Conservation (phyloP, 2,888 invertebrate genomes). For the Calameuta filiformis region DNA sequence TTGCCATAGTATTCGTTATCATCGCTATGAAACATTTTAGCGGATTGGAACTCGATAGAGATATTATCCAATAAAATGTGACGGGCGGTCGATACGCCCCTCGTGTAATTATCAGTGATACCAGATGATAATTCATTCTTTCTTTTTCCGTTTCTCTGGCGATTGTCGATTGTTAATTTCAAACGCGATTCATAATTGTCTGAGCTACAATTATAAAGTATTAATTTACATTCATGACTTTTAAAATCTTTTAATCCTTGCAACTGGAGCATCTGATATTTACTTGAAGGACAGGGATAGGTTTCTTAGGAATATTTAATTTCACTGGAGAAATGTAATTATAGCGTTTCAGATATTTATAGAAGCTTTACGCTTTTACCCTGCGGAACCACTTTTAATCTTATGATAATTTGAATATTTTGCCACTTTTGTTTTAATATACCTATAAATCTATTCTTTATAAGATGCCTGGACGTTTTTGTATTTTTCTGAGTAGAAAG, state of each 20-base stretch:
- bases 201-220: neutral
- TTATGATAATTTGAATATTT: neutral
- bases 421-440: neutral
- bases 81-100: slow-evolving; percentile 17
- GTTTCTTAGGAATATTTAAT: neutral
- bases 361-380: neutral
- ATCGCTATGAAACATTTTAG: neutral
- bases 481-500: neutral
- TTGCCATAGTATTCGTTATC: neutral
- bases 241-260: neutral
- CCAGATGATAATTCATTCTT: neutral
- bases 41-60: neutral
- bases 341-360: too few species aligned
- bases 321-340: neutral
- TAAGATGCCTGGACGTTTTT: neutral
- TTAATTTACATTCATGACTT: neutral
- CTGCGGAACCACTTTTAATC: neutral
- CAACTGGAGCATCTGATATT: neutral
- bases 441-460: neutral
- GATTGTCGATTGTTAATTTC: slow-evolving; percentile 8
- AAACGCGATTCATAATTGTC: neutral
- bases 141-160: neutral
- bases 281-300: neutral
- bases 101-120: slow-evolving; percentile 22
- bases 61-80: neutral